Base-by-base conservation (phyloP, 2,888 invertebrate species). In the Hipparchia sbordonii region DNA sequence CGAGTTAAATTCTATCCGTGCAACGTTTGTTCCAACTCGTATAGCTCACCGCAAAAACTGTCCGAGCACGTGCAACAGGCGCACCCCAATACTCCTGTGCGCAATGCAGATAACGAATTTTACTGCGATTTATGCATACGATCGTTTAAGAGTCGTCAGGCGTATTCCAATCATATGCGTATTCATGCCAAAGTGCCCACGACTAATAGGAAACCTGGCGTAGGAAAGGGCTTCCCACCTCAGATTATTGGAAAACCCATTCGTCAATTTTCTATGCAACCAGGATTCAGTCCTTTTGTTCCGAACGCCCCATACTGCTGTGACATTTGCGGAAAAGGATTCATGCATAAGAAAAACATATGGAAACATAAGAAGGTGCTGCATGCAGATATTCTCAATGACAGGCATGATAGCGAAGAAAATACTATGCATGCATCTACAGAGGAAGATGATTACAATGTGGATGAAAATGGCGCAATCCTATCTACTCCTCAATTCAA, bases 1-100 rank as follows among this genome's bases (percentile, higher is more conserved):
- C 95, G 96, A 78, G 94, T 96, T 2, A 96, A 96, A 79, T 94
- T 96, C 67, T 96, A 95, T 76, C 94, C 95, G 0, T 95, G 95
- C 78, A 94, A 92, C 39, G 85, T 95, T 45, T 95, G 95, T 75
- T 85, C 94, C 1, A 95, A 95, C 76, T 95, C 95, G 56, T 95
- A 95, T 81, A 95, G 95, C 78, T 96, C 96, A 67, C 95, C 96
- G 0, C 94, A 95, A 79, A 95, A 95, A 67, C 86, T 95, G 60
- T 89, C 94, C 0, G 95, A 95, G 77, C 95, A 94, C 76, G 94
- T 94, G 10, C 92, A 94, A 60, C 91, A 94, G 79, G 77, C 85
- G 6, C 95, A 95, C 77, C 93, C 95, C 0, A 90, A 90, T 2
- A 84, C 85, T 1, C 84, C 84, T 1, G 82, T 88, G 1, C 79